Base-by-base conservation (phyloP, 2,888 invertebrate genomes). In the Drosophila nr. fundita region DNA sequence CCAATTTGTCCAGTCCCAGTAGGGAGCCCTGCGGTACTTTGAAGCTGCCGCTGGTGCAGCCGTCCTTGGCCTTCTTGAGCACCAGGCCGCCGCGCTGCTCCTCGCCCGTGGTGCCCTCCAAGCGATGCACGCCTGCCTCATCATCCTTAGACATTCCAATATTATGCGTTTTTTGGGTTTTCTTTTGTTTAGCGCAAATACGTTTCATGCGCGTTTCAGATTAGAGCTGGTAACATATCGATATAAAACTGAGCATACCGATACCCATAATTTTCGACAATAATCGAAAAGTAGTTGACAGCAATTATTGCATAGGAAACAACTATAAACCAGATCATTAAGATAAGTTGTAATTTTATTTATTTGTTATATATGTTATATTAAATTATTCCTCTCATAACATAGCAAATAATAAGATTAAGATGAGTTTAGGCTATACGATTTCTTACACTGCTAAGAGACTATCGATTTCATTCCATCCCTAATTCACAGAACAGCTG, bases 1-100 rank as follows among this genome's bases (percentile, higher is more conserved):
- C 98, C 74, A 98, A 93, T 92, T 96, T 96, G 92, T 98, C 98
- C 58, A 98, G 93, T 0, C 98, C 98, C 8, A 98, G 93, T 11
- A 97, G 93, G 0, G 98, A 98, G 45, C 95, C 94, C 87, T 95
- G 95, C 0, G 96, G 97, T 60, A 96, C 95, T 93, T 97, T 97
- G 87, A 97, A 97, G 29, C 94, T 78, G 53, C 62, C 72, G 11
- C 94, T 76, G 3, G 94, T 93, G 45, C 30, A 27, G 50, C 27
- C 42, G 42, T 93, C 93, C 69, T 90, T 91, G 7, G 90, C 73
- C 93, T 96, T 97, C 87, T 96, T 95, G 57, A 97, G 94, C 64
- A 96, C 94, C 32, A 97, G 94, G 38, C 96, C 96, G 30, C 97
- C 96, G 48, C 96, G 96, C 27, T 57, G 55, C 92, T 94, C 94